Percentiles rank a stretch among this genome's conserved stretches.
phyloP scores from a whole-genome alignment of 2,113 vertebrate species.

The Nymphicus hollandicus region DNA sequence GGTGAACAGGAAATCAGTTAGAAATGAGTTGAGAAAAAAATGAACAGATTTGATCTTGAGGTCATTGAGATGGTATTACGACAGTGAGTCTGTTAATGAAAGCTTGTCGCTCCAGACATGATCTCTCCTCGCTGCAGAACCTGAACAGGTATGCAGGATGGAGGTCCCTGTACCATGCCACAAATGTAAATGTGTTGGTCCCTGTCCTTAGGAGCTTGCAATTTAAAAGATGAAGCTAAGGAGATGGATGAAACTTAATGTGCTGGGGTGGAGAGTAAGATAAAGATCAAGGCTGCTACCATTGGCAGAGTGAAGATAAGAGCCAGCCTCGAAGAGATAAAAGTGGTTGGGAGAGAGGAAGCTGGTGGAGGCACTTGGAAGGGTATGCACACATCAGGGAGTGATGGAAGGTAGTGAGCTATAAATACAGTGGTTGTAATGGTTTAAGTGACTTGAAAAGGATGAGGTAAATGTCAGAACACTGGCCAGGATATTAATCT shows the following conservation, averaged over 20 bases:
- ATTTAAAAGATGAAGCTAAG: conserved; percentile 7
- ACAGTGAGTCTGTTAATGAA: background rate
- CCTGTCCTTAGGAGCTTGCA: background rate
- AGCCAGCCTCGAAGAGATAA: background rate
- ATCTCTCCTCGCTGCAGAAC: background rate
- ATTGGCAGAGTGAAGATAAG: conserved; percentile 19
- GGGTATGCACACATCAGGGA: background rate
- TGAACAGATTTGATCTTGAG: background rate
- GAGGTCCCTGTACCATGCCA: background rate
- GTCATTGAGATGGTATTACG: background rate
- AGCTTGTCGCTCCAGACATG: background rate
- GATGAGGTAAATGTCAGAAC: conserved; percentile 51
- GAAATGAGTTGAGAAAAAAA: background rate
- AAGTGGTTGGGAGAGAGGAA: background rate
- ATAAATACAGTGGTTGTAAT: conserved; percentile 15
- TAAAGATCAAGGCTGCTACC: conserved; percentile 37
- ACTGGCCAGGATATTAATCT: conserved; percentile 43
- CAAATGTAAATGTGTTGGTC: background rate
- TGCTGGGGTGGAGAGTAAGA: conserved; percentile 8
- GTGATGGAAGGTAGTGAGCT: conserved; percentile 3
- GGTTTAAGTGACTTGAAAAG: conserved; percentile 49
- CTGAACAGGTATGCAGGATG: background rate
- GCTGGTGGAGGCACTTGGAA: background rate
- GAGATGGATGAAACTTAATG: conserved; percentile 28
- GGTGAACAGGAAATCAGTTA: background rate